These are phyloP conservation scores for Fopius arisanus DNA, from an alignment of 1,140 invertebrate species.

Conservation along the genomic window DNA sequence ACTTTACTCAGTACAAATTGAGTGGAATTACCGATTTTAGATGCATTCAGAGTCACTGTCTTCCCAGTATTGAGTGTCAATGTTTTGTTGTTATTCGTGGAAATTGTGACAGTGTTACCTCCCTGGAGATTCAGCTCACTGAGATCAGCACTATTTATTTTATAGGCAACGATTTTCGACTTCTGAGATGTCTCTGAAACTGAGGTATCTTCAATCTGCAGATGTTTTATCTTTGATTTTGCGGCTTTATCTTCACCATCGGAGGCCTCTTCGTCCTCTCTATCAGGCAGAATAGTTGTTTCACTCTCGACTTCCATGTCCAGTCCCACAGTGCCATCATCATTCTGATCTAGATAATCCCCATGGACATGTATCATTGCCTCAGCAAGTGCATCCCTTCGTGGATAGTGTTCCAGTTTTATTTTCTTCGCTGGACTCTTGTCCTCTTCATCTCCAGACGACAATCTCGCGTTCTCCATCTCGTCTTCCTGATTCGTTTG, in stretches of 20 bases:
- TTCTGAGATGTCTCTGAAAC: constrained; percentile 8
- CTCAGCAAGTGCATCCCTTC: constrained; percentile 47
- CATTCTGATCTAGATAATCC: constrained; percentile 44
- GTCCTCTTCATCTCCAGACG: constrained; percentile 33
- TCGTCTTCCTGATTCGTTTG: constrained; percentile 37
- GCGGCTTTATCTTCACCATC: neutral
- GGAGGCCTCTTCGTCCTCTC: constrained; percentile 19
- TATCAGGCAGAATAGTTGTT: constrained; percentile 29
- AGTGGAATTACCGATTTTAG: constrained; percentile 38
- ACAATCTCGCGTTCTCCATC: neutral
- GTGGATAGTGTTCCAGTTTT: constrained; percentile 34
- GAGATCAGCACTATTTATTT: neutral
- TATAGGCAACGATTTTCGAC: constrained; percentile 4
- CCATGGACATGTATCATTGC: constrained; percentile 56
- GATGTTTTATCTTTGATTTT: neutral
- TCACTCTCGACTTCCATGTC: constrained; percentile 46
- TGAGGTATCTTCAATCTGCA: neutral
- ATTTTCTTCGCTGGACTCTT: constrained; percentile 40
- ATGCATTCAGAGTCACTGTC: constrained; percentile 45
- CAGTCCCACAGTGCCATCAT: constrained; percentile 39
- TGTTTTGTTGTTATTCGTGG: constrained; percentile 39
- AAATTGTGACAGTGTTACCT: constrained; percentile 33
- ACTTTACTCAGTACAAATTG: constrained; percentile 48
- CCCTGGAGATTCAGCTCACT: neutral
- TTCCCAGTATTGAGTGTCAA: constrained; percentile 45